These are phyloP conservation scores for Bucorvus abyssinicus DNA, from an alignment of 2,797 vertebrate genomes.

Conservation along the genomic window DNA sequence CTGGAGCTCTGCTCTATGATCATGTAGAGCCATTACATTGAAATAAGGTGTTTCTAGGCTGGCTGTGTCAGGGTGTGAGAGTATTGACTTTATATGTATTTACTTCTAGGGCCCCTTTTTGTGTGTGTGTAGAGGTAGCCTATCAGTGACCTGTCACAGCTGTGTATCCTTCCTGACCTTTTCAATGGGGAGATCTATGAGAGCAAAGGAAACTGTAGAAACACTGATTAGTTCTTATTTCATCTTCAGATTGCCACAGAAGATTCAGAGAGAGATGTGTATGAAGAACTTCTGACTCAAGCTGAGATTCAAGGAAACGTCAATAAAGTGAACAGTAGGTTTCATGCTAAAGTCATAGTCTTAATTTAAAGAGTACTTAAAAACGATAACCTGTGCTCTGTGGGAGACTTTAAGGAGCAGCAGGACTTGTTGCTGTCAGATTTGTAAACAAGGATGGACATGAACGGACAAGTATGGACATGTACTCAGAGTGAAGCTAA, in stretches of 20 bases:
- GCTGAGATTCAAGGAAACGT: conserved; percentile 98
- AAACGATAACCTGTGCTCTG: background rate
- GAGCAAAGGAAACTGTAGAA: background rate
- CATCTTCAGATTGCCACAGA: conserved; percentile 81
- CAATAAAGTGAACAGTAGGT: conserved; percentile 94
- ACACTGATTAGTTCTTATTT: background rate
- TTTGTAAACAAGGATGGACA: no score
- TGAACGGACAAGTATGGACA: no score
- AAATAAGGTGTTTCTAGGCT: background rate
- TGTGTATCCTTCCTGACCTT: background rate
- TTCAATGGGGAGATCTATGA: background rate
- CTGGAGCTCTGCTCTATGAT: background rate
- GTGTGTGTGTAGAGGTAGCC: background rate
- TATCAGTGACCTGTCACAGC: background rate
- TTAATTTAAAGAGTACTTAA: background rate
- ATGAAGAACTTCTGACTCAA: conserved; percentile 96
- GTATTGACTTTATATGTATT: background rate
- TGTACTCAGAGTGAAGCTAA: no score
- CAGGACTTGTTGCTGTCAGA: no score
- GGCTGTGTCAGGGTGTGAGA: background rate
- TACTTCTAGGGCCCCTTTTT: background rate
- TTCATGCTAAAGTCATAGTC: background rate
- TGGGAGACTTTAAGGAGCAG: no score
- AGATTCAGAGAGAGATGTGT: conserved; percentile 87
- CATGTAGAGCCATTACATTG: background rate